These are phyloP conservation scores for Dynastes grantii DNA, from an alignment of 2,888 invertebrate species.

Conservation along the genomic window DNA sequence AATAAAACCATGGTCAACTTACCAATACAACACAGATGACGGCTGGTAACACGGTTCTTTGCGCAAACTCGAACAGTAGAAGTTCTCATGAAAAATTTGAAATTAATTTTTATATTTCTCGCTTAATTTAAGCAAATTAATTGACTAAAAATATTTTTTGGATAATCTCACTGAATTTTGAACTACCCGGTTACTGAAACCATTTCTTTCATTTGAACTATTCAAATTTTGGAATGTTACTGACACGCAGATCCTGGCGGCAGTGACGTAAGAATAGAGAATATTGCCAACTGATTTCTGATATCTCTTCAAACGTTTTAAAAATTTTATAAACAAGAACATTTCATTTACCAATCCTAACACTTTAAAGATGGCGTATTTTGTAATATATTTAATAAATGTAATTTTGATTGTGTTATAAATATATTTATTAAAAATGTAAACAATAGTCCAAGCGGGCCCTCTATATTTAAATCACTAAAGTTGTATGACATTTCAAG, in stretches of 20 bases:
- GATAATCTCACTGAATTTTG: neutral
- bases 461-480: constrained; percentile 32
- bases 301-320: neutral
- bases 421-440: constrained; percentile 1
- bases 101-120: constrained; percentile 20
- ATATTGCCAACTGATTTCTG: constrained; percentile 35
- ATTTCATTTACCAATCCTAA: no score
- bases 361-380: no score
- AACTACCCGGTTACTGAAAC: neutral
- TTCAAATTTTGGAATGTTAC: constrained; percentile 13
- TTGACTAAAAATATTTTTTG: constrained; percentile 9
- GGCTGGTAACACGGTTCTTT: constrained; percentile 71
- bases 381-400: no score
- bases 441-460: neutral
- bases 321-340: neutral
- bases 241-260: constrained; percentile 23
- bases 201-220: constrained; percentile 27
- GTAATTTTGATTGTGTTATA: neutral
- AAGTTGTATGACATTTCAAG: constrained; percentile 40
- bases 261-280: constrained; percentile 37
- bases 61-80: constrained; percentile 64
- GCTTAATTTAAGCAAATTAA: constrained; percentile 22
- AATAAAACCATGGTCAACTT: constrained; percentile 68
- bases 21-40: constrained; percentile 75
- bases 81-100: constrained; percentile 46